Conservation (phyloP, 2,797 vertebrate species). For the Myiothlypis chrysogaster region DNA sequence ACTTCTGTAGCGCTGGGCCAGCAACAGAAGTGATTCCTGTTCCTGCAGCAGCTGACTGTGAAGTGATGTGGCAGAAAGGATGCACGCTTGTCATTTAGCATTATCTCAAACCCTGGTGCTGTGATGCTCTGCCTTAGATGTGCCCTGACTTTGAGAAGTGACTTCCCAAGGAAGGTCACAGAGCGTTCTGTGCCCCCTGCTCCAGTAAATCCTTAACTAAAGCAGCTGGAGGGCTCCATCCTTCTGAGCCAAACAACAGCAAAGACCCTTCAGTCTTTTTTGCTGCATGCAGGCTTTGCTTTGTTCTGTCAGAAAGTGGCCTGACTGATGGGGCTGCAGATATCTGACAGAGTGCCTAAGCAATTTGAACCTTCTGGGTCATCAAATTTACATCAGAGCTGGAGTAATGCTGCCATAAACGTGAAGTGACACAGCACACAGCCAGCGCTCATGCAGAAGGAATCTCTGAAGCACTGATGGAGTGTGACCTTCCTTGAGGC, state of each 20-base stretch:
- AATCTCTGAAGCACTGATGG: not conserved
- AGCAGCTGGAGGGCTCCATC: not conserved
- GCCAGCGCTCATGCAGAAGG: not conserved
- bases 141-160: not conserved
- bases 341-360: slow-evolving; percentile 14
- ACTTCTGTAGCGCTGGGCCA: not conserved
- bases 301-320: not conserved
- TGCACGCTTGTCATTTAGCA: not conserved
- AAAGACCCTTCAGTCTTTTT: not conserved
- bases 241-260: not conserved
- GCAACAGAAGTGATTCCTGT: not conserved
- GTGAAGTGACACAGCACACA: not conserved
- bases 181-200: rapidly evolving
- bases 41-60: not conserved
- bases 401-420: slow-evolving; percentile 17
- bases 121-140: not conserved
- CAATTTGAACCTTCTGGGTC: slow-evolving; percentile 16
- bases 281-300: not conserved
- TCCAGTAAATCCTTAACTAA: not conserved
- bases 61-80: not conserved
- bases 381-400: slow-evolving; percentile 16
- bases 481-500: slow-evolving; percentile 55
- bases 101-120: not conserved
- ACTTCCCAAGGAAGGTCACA: not conserved
- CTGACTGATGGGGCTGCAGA: not conserved